Evolutionary conservation across 1,140 invertebrate genomes (phyloP), one percentile per base, ranked within the genome.

Genomic region (Drosophila sp.): DNA sequence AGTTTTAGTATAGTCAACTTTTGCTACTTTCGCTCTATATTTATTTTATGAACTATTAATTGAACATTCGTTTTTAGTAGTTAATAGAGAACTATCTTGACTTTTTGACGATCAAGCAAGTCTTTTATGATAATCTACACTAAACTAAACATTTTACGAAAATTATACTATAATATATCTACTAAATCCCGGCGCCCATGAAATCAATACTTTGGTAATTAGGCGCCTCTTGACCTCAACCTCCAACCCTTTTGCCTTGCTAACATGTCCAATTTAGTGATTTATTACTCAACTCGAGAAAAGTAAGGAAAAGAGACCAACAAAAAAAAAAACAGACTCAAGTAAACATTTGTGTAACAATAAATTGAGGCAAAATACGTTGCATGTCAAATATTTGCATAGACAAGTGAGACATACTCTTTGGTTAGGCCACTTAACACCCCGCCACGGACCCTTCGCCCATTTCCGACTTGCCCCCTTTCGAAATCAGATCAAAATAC

Each of bases 331-430:
- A 50, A 3, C 7, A 4, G 0, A 3, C 7, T 50, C 44, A 27
- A 50, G 44, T 50, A 50, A 50, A 50, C 23, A 27, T 50, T 50
- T 50, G 44, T 27, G 23, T 7, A 50, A 50, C 44, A 50, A 50
- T 50, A 50, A 50, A 50, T 50, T 50, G 44, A 50, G 44, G 23
- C 44, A 50, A 25, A 50, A 50, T 50, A 50, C 23, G 44, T 50
- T 50, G 44, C 44, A 50, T 50, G 44, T 50, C 44, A 50, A 50
- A 50, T 50, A 50, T 50, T 50, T 50, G 44, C 44, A 27, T 50
- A 50, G 44, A 50, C 44, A 50, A 50, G 44, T 50, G 44, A 50
- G 44, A 50, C 44, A 25, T 11, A 38, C 33, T 11, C 8, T 50
- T 50, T 27, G 44, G 23, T 50, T 50, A 50, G 44, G 44, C 8